Evolutionary conservation across 2,797 vertebrate species (phyloP).

Genomic region (Halcyon leucocephala): DNA sequence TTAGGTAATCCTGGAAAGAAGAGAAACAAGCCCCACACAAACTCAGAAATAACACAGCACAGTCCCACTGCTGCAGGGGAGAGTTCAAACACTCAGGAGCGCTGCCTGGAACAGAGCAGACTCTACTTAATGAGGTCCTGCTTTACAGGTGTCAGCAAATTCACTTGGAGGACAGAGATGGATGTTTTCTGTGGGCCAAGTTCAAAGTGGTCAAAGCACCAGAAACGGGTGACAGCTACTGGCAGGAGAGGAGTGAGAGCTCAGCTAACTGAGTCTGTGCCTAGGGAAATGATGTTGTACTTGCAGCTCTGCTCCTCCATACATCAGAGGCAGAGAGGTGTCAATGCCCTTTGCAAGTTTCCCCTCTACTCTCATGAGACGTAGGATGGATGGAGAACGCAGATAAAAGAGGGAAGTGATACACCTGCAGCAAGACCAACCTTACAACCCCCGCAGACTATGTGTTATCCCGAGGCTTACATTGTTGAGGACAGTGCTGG

Average conservation of each 20-base stretch:
- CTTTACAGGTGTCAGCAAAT: background rate
- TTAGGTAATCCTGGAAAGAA: constrained; percentile 17
- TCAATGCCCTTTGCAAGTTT: background rate
- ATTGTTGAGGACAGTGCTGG: constrained; percentile 86
- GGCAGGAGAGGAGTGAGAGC: background rate
- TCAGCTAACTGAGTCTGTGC: background rate
- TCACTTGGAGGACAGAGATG: background rate
- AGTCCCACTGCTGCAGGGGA: background rate
- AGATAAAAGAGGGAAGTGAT: background rate
- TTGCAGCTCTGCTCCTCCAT: background rate
- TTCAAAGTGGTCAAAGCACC: background rate
- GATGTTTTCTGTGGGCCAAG: background rate
- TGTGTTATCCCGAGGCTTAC: constrained; percentile 63
- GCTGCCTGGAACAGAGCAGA: background rate
- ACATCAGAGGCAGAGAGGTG: background rate
- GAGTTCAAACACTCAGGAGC: background rate
- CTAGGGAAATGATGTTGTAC: fast-evolving
- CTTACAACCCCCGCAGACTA: background rate
- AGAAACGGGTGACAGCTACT: background rate
- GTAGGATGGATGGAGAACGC: background rate
- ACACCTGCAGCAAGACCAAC: background rate
- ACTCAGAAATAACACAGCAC: background rate
- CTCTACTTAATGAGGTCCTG: background rate
- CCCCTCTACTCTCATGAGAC: background rate
- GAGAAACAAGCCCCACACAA: constrained; percentile 39